A percentile compares a stretch with the other conserved stretches of the same genome.
Conservation (phyloP, 53 echinoderm and acorn worm genomes). For the Temnopleurus reevesii region DNA sequence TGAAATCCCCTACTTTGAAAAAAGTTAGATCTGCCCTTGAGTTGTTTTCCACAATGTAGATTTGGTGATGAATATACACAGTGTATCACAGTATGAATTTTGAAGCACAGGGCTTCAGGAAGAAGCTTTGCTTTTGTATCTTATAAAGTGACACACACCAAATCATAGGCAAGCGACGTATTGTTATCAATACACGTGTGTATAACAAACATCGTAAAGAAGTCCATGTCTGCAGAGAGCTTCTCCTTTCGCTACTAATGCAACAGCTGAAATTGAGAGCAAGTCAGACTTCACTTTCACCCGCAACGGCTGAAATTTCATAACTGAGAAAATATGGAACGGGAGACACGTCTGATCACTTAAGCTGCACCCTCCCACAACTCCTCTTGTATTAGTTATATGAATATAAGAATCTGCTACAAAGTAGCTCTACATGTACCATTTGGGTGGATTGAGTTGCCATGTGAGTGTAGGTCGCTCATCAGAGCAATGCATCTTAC, state of each 20-base stretch:
- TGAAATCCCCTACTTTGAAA: too few species aligned
- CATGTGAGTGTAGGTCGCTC: not conserved
- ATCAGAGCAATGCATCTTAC: not conserved
- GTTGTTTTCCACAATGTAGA: too few species aligned
- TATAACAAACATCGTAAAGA: not conserved
- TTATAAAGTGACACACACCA: not conserved
- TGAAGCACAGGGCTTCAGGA: too few species aligned
- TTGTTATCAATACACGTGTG: conserved; percentile 26
- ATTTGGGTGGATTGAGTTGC: not conserved
- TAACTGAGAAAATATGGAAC: not conserved
- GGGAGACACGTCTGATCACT: not conserved
- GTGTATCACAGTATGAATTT: too few species aligned
- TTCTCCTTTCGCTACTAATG: not conserved
- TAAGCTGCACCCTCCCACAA: not conserved
- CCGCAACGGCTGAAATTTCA: conserved; percentile 45
- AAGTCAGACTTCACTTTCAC: conserved; percentile 2
- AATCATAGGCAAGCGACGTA: not conserved
- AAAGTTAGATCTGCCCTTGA: too few species aligned
- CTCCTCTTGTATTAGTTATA: not conserved
- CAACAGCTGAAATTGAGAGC: not conserved
- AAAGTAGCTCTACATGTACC: not conserved
- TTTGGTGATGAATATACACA: too few species aligned
- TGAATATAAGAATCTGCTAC: not conserved
- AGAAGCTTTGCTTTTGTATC: not conserved
- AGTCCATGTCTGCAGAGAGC: not conserved